phyloP scores from a whole-genome alignment of 2,888 invertebrate species.

The Latheticus oryzae region DNA sequence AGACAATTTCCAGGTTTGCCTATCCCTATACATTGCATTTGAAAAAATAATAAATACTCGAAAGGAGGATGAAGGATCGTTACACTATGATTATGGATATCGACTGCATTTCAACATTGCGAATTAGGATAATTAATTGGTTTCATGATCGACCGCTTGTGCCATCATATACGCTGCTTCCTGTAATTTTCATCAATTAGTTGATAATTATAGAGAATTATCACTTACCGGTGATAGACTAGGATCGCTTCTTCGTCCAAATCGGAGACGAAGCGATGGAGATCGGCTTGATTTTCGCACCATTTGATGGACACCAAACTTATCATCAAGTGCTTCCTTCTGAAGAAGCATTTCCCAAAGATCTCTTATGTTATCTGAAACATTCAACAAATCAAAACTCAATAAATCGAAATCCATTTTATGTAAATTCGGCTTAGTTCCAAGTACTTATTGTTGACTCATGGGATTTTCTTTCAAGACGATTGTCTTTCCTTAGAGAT shows the following conservation, averaged over 20 bases:
- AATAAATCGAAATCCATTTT: slow-evolving; percentile 18
- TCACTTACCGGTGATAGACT: slow-evolving; percentile 69
- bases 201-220: slow-evolving; percentile 8
- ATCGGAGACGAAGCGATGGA: slow-evolving; percentile 80
- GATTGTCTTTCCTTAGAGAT: slow-evolving; percentile 1
- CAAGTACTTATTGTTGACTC: slow-evolving; percentile 14
- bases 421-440: background rate
- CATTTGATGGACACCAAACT: slow-evolving; percentile 72
- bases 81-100: slow-evolving; percentile 25
- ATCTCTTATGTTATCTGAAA: slow-evolving; percentile 67
- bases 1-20: slow-evolving; percentile 10
- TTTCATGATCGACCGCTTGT: slow-evolving; percentile 42
- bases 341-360: slow-evolving; percentile 73
- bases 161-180: slow-evolving; percentile 42
- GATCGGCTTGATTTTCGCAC: slow-evolving; percentile 83
- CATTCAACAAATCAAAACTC: slow-evolving; percentile 20
- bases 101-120: slow-evolving; percentile 36
- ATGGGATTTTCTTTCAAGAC: slow-evolving; percentile 11
- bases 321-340: slow-evolving; percentile 73
- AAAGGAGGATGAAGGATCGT: slow-evolving; percentile 36
- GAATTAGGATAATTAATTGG: slow-evolving; percentile 37
- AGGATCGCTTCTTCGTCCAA: slow-evolving; percentile 81
- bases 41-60: slow-evolving; percentile 32
- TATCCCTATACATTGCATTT: slow-evolving; percentile 18
- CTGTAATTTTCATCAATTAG: slow-evolving; percentile 35